Conservation (phyloP, 1,140 invertebrate species). For the Papilio polytes region DNA sequence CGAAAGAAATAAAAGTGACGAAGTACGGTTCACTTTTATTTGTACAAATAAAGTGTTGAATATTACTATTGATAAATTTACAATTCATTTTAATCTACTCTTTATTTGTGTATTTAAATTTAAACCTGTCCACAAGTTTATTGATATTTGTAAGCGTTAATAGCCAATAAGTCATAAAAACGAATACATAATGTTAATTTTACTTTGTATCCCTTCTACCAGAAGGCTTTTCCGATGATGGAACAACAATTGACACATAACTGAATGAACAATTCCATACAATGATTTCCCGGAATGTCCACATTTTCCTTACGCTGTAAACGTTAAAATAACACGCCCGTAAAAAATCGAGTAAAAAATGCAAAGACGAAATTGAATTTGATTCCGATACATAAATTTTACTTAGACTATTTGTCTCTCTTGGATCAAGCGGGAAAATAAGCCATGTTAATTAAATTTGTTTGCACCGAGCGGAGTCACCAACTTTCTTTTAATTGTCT, state of each 20-base stretch:
- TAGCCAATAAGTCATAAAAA: too few relatives aligned
- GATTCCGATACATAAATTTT: slow-evolving; percentile 83
- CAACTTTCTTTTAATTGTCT: slow-evolving; percentile 71
- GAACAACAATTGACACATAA: not conserved
- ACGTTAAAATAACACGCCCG: slow-evolving; percentile 64
- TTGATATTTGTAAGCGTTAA: too few relatives aligned
- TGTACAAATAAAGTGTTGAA: slow-evolving; percentile 19
- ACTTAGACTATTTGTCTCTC: slow-evolving; percentile 81
- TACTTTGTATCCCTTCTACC: not conserved
- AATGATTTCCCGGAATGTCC: slow-evolving; percentile 52
- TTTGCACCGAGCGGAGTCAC: slow-evolving; percentile 66
- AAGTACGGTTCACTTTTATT: slow-evolving; percentile 45
- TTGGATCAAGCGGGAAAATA: slow-evolving; percentile 77
- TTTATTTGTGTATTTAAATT: too few relatives aligned
- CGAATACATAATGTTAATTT: not conserved
- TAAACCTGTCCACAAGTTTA: too few relatives aligned
- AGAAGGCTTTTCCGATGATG: not conserved
- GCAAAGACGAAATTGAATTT: slow-evolving; percentile 82
- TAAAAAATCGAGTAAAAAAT: slow-evolving; percentile 79
- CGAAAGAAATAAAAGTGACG: slow-evolving; percentile 59
- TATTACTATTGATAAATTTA: slow-evolving; percentile 1
- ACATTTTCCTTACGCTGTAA: slow-evolving; percentile 51
- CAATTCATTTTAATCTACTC: not conserved
- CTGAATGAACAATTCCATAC: not conserved
- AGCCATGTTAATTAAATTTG: slow-evolving; percentile 80